Percentiles rank a stretch among this genome's conserved stretches.
These are phyloP conservation scores for Pterophyllum scalare DNA, from an alignment of 2,113 vertebrate species.

Conservation along the genomic window DNA sequence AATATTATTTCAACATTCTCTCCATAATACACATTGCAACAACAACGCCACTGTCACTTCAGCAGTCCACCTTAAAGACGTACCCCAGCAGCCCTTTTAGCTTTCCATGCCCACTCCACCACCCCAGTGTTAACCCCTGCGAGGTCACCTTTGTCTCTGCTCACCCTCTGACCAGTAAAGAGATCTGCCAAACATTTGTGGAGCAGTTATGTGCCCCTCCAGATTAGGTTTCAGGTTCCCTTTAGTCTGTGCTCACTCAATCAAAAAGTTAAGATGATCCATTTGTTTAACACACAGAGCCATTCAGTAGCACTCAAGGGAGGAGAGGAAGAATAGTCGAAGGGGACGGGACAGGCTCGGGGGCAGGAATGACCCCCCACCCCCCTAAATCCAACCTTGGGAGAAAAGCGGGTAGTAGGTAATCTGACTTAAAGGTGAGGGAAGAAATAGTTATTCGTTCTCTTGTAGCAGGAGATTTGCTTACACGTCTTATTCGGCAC, in stretches of 20 bases:
- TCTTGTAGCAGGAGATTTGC: neutral
- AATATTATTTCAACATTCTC: neutral
- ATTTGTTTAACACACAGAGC: conserved; percentile 85
- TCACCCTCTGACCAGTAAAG: conserved; percentile 71
- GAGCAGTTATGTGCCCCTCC: conserved; percentile 79
- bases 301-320: conserved; percentile 82
- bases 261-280: conserved; percentile 86
- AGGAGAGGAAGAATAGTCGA: conserved; percentile 73
- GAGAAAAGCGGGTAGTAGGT: conserved; percentile 43
- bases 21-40: conserved; percentile 14
- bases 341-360: conserved; percentile 68
- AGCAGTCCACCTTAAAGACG: conserved; percentile 57
- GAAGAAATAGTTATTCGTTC: neutral
- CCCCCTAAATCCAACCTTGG: conserved; percentile 49
- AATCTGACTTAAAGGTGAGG: conserved; percentile 45
- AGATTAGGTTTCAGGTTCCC: conserved; percentile 84
- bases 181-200: conserved; percentile 82
- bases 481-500: neutral
- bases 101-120: conserved; percentile 7
- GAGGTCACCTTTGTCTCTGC: conserved; percentile 80
- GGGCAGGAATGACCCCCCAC: conserved; percentile 59
- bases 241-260: conserved; percentile 85
- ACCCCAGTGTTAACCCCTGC: conserved; percentile 65
- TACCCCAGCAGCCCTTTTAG: conserved; percentile 50
- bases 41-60: conserved; percentile 35